Conservation (phyloP, 2,888 invertebrate genomes). For the Theretra japonica region DNA sequence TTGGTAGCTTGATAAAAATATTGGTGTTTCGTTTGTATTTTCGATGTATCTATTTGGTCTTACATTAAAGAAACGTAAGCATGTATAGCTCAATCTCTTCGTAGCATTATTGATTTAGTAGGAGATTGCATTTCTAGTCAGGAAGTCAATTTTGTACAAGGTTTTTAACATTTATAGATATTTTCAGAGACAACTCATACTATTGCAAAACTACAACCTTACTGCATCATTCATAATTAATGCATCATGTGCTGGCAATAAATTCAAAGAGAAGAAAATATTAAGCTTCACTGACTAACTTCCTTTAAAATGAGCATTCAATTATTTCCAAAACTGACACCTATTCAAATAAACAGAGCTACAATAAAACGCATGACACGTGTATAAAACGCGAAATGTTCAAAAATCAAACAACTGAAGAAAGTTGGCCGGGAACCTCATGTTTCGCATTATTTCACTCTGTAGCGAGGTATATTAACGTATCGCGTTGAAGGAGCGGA, state of each 20-base stretch:
- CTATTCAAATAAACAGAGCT: background rate
- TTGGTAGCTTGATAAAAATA: background rate
- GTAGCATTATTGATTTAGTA: too few relatives aligned
- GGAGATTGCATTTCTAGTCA: too few relatives aligned
- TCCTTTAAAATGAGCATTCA: too few relatives aligned
- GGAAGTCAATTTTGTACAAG: too few relatives aligned
- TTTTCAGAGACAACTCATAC: too few relatives aligned
- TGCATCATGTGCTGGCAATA: too few relatives aligned
- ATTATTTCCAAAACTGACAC: background rate
- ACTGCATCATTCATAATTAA: too few relatives aligned
- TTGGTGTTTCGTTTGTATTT: background rate
- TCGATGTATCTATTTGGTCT: background rate
- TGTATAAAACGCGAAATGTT: background rate
- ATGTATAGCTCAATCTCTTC: background rate
- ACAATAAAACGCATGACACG: background rate
- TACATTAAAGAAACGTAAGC: background rate
- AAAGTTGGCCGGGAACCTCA: constrained; percentile 7
- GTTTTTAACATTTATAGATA: too few relatives aligned
- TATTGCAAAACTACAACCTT: too few relatives aligned
- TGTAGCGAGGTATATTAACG: constrained; percentile 19
- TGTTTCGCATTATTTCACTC: constrained; percentile 26
- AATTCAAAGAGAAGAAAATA: too few relatives aligned
- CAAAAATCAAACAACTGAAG: constrained; percentile 26
- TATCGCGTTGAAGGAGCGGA: constrained; percentile 2
- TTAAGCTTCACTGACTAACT: too few relatives aligned